These are phyloP conservation scores for Plutella xylostella DNA, from an alignment of 2,888 invertebrate species.

Conservation along the genomic window DNA sequence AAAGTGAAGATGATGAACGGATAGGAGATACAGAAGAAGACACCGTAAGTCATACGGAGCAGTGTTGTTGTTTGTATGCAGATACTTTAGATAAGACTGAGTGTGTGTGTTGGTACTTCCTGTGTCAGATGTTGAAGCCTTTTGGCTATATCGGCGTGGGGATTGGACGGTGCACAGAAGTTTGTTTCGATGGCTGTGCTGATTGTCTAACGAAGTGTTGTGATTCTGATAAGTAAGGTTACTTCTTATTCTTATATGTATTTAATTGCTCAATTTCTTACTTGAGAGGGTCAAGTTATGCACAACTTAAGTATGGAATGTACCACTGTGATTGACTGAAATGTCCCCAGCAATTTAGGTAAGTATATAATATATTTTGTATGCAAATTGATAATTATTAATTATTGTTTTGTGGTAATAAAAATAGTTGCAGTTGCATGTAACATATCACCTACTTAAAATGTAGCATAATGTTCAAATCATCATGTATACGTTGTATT, in stretches of 20 bases:
- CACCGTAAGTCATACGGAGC: not conserved
- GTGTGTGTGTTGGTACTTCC: not conserved
- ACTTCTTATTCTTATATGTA: constrained; percentile 3
- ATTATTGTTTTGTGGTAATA: not conserved
- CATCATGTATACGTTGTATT: too few species aligned
- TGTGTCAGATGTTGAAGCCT: not conserved
- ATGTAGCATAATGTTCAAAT: too few species aligned
- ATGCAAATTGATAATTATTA: not conserved
- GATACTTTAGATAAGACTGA: not conserved
- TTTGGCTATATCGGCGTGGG: not conserved
- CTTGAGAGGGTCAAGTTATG: not conserved
- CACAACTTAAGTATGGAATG: too few species aligned
- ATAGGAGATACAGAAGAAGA: not conserved
- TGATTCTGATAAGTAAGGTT: constrained; percentile 7
- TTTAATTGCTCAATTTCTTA: not conserved
- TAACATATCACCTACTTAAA: too few species aligned
- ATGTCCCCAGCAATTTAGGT: too few species aligned
- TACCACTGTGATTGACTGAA: too few species aligned
- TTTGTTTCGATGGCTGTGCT: constrained; percentile 12
- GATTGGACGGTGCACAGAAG: constrained; percentile 10
- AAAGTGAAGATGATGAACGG: not conserved
- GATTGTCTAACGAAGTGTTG: constrained; percentile 12
- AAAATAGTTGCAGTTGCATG: too few species aligned
- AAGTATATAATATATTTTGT: not conserved
- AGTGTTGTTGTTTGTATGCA: constrained; percentile 1